phyloP scores from a whole-genome alignment of 2,113 vertebrate species.

The Sander vitreus region DNA sequence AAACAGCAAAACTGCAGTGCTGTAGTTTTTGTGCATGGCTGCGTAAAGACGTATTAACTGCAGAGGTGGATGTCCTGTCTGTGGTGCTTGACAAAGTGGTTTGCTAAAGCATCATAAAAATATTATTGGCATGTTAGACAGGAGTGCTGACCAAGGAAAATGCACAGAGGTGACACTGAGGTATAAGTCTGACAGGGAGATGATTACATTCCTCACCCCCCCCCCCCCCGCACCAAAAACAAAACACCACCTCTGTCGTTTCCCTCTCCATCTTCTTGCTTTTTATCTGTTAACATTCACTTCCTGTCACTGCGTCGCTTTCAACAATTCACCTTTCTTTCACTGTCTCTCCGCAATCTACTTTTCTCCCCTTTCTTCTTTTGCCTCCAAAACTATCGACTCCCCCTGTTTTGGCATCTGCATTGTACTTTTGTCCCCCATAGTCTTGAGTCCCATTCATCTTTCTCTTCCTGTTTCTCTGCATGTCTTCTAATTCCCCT shows the following conservation, averaged over 20 bases:
- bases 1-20: slow-evolving; percentile 27
- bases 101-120: slow-evolving; percentile 64
- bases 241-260: neutral
- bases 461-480: slow-evolving; percentile 45
- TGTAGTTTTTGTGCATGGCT: slow-evolving; percentile 38
- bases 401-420: neutral
- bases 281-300: slow-evolving; percentile 45
- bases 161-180: slow-evolving; percentile 65
- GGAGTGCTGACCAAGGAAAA: slow-evolving; percentile 64
- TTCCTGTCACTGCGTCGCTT: slow-evolving; percentile 9
- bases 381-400: slow-evolving; percentile 9
- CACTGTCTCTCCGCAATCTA: neutral
- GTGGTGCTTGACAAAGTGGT: slow-evolving; percentile 47
- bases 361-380: neutral
- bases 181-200: slow-evolving; percentile 54
- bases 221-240: neutral
- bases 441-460: slow-evolving; percentile 24
- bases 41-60: slow-evolving; percentile 26
- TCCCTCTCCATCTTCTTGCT: neutral
- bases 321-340: slow-evolving; percentile 32
- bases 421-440: neutral
- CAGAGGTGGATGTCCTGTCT: slow-evolving; percentile 25
- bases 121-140: slow-evolving; percentile 68
- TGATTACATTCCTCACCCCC: too few relatives aligned
- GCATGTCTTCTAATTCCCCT: slow-evolving; percentile 47